Conservation (phyloP, 2,113 vertebrate species). For the Hylia prasina region DNA sequence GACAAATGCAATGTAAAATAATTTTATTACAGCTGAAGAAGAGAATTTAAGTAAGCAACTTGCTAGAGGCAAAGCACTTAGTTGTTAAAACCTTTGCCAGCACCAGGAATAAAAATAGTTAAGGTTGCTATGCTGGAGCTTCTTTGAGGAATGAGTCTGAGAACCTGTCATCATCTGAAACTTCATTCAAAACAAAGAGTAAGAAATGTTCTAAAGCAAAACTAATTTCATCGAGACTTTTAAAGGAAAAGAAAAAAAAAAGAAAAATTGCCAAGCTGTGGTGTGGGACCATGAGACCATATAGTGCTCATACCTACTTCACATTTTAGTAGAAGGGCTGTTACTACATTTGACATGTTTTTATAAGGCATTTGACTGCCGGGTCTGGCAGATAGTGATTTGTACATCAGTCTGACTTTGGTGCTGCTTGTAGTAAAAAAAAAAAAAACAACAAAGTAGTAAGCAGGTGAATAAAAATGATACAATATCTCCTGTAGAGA, state of each 20-base stretch:
- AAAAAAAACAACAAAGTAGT: neutral
- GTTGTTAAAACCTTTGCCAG: neutral
- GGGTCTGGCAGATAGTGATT: neutral
- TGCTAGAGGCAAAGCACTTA: neutral
- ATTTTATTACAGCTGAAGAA: neutral
- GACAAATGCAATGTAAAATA: neutral
- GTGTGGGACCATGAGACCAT: neutral
- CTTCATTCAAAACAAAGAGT: neutral
- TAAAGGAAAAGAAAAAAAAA: neutral
- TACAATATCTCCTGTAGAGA: neutral
- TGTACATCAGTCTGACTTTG: neutral
- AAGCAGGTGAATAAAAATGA: neutral
- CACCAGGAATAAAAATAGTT: neutral
- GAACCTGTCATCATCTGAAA: neutral
- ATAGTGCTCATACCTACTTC: neutral
- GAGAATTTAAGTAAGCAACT: neutral
- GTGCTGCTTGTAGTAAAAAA: neutral
- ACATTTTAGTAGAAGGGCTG: neutral
- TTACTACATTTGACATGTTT: neutral
- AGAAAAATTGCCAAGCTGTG: neutral
- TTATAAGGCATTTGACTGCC: neutral
- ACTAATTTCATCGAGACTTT: neutral
- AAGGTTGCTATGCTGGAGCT: neutral
- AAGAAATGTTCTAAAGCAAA: neutral
- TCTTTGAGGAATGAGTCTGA: neutral